phyloP scores from a whole-genome alignment of 1,140 invertebrate genomes.

The Tetraneura akinire region DNA sequence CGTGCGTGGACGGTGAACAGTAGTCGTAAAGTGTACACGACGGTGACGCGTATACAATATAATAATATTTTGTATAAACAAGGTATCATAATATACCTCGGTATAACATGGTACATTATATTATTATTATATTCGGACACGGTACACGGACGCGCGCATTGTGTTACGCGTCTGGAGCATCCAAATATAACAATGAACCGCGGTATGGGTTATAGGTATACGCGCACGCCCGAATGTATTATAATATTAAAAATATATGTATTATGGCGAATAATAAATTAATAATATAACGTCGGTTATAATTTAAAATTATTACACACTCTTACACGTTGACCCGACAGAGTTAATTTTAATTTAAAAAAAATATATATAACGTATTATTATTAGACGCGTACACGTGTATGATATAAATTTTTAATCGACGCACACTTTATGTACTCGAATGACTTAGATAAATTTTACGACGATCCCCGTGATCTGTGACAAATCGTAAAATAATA shows the following conservation, averaged over 20 bases:
- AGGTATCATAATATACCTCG: background rate
- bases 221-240: background rate
- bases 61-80: no score
- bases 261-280: background rate
- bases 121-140: slow-evolving; percentile 32
- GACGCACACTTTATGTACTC: background rate
- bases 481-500: no score
- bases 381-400: background rate
- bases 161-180: slow-evolving; percentile 19
- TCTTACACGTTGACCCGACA: background rate
- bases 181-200: slow-evolving; percentile 30
- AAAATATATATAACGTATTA: slow-evolving; percentile 3
- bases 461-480: no score
- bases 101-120: background rate
- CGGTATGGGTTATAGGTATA: no score
- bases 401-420: background rate
- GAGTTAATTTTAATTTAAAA: slow-evolving; percentile 45
- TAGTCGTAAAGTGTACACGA: background rate
- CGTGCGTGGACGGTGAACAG: no score
- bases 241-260: background rate
- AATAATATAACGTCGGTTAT: background rate
- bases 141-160: slow-evolving; percentile 7
- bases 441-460: background rate
- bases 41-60: background rate
- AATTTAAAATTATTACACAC: slow-evolving; percentile 12